phyloP scores from a whole-genome alignment of 2,113 vertebrate species.

The Puntigrus tetrazona region DNA sequence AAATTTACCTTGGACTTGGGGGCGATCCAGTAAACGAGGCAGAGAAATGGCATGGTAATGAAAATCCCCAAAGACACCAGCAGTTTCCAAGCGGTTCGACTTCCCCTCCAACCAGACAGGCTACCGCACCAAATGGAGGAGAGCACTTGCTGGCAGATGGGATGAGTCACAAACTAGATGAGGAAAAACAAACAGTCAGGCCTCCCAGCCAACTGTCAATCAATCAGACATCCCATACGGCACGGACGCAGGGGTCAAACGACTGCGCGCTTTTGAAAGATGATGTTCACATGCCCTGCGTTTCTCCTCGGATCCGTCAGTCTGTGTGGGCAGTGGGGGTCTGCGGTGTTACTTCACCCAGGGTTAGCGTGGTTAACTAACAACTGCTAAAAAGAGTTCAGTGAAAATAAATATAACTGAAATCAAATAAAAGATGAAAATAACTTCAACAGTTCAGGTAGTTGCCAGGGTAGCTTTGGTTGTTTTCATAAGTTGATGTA shows the following conservation, averaged over 20 bases:
- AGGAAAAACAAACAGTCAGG: slow-evolving; percentile 35
- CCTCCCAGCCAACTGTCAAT: slow-evolving; percentile 43
- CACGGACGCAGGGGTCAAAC: slow-evolving; percentile 20
- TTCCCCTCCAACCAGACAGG: slow-evolving; percentile 82
- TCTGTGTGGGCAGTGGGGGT: not conserved
- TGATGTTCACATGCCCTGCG: not conserved
- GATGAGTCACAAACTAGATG: slow-evolving; percentile 85
- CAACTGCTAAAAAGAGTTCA: no score
- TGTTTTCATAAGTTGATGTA: no score
- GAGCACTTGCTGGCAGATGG: slow-evolving; percentile 89
- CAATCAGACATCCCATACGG: slow-evolving; percentile 43
- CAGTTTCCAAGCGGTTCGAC: slow-evolving; percentile 81
- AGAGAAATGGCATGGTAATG: slow-evolving; percentile 83
- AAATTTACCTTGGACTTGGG: slow-evolving; percentile 83
- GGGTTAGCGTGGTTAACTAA: not conserved
- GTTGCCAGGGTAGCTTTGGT: no score
- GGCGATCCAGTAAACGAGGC: slow-evolving; percentile 83
- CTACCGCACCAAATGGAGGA: slow-evolving; percentile 88
- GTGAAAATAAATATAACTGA: not conserved
- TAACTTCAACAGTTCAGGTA: no score
- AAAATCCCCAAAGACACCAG: slow-evolving; percentile 83
- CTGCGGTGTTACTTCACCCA: not conserved
- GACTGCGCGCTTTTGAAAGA: not conserved
- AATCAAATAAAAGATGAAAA: no score
- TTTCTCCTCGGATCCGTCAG: not conserved